These are phyloP conservation scores for Vidua chalybeata DNA, from an alignment of 2,113 vertebrate genomes.

Conservation along the genomic window DNA sequence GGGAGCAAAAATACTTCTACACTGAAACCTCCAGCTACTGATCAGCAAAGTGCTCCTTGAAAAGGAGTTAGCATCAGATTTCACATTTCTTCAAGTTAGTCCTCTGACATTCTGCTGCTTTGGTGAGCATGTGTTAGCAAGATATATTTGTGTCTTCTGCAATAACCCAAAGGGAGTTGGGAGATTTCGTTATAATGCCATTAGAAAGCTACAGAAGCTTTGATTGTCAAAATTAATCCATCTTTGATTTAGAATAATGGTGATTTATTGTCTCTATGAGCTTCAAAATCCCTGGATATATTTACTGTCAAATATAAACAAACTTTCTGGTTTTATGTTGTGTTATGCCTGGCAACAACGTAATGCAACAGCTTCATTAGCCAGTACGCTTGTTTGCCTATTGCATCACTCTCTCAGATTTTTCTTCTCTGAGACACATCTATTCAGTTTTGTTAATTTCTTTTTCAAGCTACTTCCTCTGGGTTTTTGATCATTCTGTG, in stretches of 20 bases:
- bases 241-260: background rate
- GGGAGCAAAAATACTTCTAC: background rate
- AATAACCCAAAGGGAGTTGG: background rate
- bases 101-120: background rate
- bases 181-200: constrained; percentile 1
- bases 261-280: constrained; percentile 7
- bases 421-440: background rate
- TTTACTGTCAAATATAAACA: background rate
- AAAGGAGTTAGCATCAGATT: background rate
- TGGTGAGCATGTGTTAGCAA: background rate
- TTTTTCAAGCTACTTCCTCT: background rate
- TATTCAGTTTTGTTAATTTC: background rate
- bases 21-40: background rate
- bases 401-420: background rate
- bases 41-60: background rate
- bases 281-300: constrained; percentile 6
- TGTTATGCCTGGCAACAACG: background rate
- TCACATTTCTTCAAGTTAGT: background rate
- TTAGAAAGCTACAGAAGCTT: constrained; percentile 41
- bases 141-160: background rate
- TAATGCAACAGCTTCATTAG: background rate
- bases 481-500: background rate
- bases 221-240: constrained; percentile 42
- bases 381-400: background rate
- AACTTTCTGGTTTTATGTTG: background rate